Evolutionary conservation across 2,888 invertebrate genomes (phyloP).

Genomic region (Dynastes tityus): DNA sequence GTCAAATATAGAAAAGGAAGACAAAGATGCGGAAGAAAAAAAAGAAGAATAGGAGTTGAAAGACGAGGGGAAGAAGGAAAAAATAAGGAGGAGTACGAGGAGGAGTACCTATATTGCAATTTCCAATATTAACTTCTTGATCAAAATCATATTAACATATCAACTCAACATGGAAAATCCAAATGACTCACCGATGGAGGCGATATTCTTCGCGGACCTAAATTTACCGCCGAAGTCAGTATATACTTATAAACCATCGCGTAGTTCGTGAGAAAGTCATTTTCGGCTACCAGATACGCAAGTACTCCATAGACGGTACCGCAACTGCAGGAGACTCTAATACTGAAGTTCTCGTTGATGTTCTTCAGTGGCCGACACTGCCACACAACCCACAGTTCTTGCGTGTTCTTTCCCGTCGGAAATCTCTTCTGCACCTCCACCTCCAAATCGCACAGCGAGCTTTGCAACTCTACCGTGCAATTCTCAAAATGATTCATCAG

Average conservation of each 20-base stretch:
- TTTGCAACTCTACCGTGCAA: not conserved
- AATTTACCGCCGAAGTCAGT: not conserved
- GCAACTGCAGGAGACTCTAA: conserved; percentile 57
- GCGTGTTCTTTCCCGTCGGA: not conserved
- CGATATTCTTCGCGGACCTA: not conserved
- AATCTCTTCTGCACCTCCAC: not conserved
- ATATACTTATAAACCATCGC: not conserved
- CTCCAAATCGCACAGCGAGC: not conserved
- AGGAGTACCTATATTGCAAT: too few species aligned
- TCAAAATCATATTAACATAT: not conserved
- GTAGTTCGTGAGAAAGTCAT: conserved; percentile 20
- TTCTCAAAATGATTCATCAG: not conserved
- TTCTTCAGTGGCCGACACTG: not conserved
- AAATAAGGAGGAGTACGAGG: too few species aligned
- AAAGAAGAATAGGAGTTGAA: too few species aligned
- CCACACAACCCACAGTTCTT: not conserved
- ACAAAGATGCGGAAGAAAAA: too few species aligned
- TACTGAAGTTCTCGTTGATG: conserved; percentile 48
- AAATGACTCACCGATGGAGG: not conserved
- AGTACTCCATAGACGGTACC: conserved; percentile 51
- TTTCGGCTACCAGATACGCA: not conserved
- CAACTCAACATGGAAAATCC: not conserved
- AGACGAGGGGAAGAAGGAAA: too few species aligned
- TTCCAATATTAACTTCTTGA: too few species aligned
- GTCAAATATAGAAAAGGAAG: too few species aligned